Conservation (phyloP, 2,888 invertebrate species). For the Pandemis corylana region DNA sequence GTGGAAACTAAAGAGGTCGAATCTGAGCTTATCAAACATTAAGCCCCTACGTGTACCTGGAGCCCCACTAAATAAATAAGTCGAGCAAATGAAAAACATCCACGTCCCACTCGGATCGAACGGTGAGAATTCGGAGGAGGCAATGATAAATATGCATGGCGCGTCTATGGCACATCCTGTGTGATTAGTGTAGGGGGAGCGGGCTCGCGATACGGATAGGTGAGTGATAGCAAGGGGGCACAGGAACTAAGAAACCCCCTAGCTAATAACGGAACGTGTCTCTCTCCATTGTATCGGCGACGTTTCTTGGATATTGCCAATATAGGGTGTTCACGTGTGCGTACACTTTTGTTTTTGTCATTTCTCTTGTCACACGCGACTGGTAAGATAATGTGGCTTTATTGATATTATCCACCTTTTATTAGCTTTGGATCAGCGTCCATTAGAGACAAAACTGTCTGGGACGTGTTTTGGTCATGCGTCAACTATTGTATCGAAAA, state of each 20-base stretch:
- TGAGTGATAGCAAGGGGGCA: conserved; percentile 82
- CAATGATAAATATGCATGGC: conserved; percentile 84
- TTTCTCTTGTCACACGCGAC: conserved; percentile 56
- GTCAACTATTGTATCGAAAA: neutral
- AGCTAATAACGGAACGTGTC: conserved; percentile 79
- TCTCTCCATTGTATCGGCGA: conserved; percentile 77
- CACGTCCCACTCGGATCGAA: conserved; percentile 68
- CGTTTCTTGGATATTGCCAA: conserved; percentile 83
- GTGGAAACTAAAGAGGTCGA: conserved; percentile 74
- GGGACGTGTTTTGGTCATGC: neutral
- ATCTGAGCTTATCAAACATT: conserved; percentile 82
- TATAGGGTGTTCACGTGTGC: conserved; percentile 77
- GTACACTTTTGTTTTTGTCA: conserved; percentile 75
- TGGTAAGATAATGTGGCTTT: conserved; percentile 50
- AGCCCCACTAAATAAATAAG: conserved; percentile 79
- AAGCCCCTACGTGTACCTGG: conserved; percentile 72
- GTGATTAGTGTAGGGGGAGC: conserved; percentile 80
- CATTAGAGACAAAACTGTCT: conserved; percentile 13
- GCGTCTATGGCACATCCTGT: conserved; percentile 82
- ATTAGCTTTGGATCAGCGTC: conserved; percentile 21
- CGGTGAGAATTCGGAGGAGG: conserved; percentile 78
- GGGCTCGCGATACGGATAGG: conserved; percentile 76
- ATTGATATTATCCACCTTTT: conserved; percentile 44
- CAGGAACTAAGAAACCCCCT: conserved; percentile 74
- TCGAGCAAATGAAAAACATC: conserved; percentile 80